These are phyloP conservation scores for Drymonia ruficornis DNA, from an alignment of 2,888 invertebrate species.

Conservation along the genomic window DNA sequence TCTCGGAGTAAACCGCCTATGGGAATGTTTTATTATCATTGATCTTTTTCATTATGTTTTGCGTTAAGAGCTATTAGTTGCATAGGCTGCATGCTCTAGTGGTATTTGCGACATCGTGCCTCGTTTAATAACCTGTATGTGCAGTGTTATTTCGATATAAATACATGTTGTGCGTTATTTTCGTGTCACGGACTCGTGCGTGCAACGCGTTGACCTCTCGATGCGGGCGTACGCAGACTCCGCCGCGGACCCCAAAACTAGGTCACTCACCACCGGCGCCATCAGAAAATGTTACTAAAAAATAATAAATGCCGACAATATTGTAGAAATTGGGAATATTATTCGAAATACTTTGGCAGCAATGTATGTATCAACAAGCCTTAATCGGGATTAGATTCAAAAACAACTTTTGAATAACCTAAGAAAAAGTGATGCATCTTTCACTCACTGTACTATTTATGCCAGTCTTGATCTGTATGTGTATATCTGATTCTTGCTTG, in stretches of 20 bases:
- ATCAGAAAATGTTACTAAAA: slow-evolving; percentile 54
- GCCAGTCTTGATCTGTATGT: too few relatives aligned
- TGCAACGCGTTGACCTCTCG: slow-evolving; percentile 61
- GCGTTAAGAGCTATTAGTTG: slow-evolving; percentile 15
- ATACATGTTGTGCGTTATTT: slow-evolving; percentile 38
- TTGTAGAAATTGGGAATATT: slow-evolving; percentile 3
- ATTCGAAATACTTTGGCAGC: neutral
- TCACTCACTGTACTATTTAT: too few relatives aligned
- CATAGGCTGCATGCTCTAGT: slow-evolving; percentile 32
- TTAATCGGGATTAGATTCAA: neutral
- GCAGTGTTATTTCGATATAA: slow-evolving; percentile 40
- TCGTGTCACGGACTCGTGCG: slow-evolving; percentile 56
- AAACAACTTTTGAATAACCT: neutral
- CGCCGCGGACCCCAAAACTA: slow-evolving; percentile 61
- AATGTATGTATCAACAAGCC: too few relatives aligned
- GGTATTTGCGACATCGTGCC: slow-evolving; percentile 35
- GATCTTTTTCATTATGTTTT: slow-evolving; percentile 23
- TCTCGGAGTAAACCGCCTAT: slow-evolving; percentile 34
- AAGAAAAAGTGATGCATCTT: too few relatives aligned
- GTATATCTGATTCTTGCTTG: too few relatives aligned
- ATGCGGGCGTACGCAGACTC: slow-evolving; percentile 62
- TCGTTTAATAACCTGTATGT: slow-evolving; percentile 29
- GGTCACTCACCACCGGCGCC: slow-evolving; percentile 63
- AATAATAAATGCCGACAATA: slow-evolving; percentile 17
- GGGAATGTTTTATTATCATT: slow-evolving; percentile 34